Conservation (phyloP, 2,888 invertebrate genomes). For the Iselma pallidipennis region DNA sequence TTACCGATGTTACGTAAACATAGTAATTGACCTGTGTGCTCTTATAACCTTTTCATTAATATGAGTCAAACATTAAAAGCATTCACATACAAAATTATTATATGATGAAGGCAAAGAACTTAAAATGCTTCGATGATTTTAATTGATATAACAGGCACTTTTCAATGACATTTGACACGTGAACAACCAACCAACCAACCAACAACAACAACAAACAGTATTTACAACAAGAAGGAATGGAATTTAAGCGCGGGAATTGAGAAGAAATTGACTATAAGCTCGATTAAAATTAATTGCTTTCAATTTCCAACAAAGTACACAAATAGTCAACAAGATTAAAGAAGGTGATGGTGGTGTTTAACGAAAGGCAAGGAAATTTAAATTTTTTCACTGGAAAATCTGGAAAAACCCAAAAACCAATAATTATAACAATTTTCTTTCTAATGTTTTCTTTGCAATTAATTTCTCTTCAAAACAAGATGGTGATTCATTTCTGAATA, state of each 20-base stretch:
- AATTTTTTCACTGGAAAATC: not conserved
- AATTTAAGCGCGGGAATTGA: not conserved
- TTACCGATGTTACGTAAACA: constrained; percentile 49
- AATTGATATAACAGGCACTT: constrained; percentile 33
- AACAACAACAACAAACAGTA: not conserved
- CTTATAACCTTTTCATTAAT: constrained; percentile 47
- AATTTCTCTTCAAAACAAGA: not conserved
- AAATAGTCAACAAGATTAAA: not conserved
- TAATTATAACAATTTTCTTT: no score
- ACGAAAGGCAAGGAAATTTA: no score
- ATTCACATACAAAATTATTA: not conserved
- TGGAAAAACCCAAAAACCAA: no score
- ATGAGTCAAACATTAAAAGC: constrained; percentile 42
- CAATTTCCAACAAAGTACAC: not conserved
- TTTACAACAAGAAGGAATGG: not conserved
- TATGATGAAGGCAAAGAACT: constrained; percentile 31
- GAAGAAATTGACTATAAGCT: not conserved
- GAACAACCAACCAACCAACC: not conserved
- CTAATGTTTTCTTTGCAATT: not conserved
- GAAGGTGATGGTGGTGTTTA: not conserved
- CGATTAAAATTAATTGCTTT: not conserved
- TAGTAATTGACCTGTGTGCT: constrained; percentile 44
- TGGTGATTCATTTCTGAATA: not conserved
- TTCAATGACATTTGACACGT: constrained; percentile 41
- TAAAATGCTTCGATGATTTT: constrained; percentile 31